Evolutionary conservation across 1,140 invertebrate genomes (phyloP), one percentile per base, ranked within the genome.

Genomic region (Scaptomyza montana): DNA sequence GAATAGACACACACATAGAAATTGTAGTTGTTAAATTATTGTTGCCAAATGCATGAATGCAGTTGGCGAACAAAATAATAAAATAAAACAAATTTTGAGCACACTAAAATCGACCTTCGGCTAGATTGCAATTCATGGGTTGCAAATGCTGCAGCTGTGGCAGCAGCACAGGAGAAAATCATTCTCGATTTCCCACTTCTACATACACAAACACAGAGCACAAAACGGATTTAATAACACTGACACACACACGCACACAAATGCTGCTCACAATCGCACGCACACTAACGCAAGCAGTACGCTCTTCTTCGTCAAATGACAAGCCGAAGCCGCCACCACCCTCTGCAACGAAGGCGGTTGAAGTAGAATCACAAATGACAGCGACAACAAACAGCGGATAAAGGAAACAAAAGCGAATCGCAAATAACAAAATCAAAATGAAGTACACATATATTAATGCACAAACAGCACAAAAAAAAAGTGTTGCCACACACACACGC

Each of bases 331-430:
- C 75, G 81, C 80, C 80, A 76, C 77, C 78, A 73, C 70, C 70
- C 70, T 74, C 72, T 64, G 59, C 72, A 56, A 56, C 56, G 69
- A 62, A 66, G 63, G 74, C 69, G 51, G 46, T 49, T 33, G 67
- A 60, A 66, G 61, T 57, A 56, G 57, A 70, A 49, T 70, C 66
- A 70, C 60, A 56, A 74, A 60, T 74, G 72, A 74, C 74, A 76
- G 70, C 69, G 62, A 72, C 69, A 76, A 73, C 74, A 86, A 87
- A 82, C 71, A 76, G 49, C 78, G 72, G 72, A 89, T 79, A 89
- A 89, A 89, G 82, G 84, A 89, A 87, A 71, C 81, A 81, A 89
- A 86, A 86, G 82, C 75, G 68, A 86, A 86, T 87, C 57, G 62
- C 78, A 61, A 85, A 86, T 81, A 89, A 62, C 57, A 78, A 73